These are phyloP conservation scores for Heliconius nattereri DNA, from an alignment of 1,140 invertebrate genomes.

Conservation along the genomic window DNA sequence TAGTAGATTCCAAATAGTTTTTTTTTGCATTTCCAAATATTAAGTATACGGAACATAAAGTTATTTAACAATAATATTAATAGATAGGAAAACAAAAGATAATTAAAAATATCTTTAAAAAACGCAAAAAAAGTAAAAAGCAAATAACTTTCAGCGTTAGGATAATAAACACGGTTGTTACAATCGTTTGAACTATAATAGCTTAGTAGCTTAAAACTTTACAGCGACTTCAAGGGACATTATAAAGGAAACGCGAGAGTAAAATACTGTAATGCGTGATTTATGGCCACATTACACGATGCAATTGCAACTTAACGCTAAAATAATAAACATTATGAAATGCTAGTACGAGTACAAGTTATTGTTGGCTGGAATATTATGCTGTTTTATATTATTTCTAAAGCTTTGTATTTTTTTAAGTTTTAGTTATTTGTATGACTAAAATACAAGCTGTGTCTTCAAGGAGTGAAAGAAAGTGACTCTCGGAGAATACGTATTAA, in stretches of 20 bases:
- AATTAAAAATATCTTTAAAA: background rate
- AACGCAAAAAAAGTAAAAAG: background rate
- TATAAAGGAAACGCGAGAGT: slow-evolving; percentile 48
- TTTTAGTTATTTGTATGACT: too few species aligned
- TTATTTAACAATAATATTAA: background rate
- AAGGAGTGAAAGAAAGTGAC: too few species aligned
- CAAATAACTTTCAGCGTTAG: slow-evolving; percentile 15
- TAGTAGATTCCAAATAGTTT: too few species aligned
- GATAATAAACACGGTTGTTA: slow-evolving; percentile 29
- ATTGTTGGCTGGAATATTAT: background rate
- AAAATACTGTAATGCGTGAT: slow-evolving; percentile 59
- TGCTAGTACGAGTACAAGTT: background rate
- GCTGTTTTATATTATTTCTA: background rate
- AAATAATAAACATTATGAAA: slow-evolving; percentile 7
- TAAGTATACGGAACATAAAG: too few species aligned
- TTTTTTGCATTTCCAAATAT: background rate
- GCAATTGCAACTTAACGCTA: slow-evolving; percentile 16
- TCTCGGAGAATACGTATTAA: too few species aligned
- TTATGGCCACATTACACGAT: slow-evolving; percentile 45
- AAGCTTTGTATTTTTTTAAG: background rate
- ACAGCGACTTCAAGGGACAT: slow-evolving; percentile 54
- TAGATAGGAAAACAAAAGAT: background rate
- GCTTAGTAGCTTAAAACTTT: slow-evolving; percentile 48
- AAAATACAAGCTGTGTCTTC: too few species aligned
- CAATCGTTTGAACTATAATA: slow-evolving; percentile 54